Evolutionary conservation across 2,888 invertebrate genomes (phyloP), one percentile per base, ranked within the genome.

Genomic region (Acronicta aceris): DNA sequence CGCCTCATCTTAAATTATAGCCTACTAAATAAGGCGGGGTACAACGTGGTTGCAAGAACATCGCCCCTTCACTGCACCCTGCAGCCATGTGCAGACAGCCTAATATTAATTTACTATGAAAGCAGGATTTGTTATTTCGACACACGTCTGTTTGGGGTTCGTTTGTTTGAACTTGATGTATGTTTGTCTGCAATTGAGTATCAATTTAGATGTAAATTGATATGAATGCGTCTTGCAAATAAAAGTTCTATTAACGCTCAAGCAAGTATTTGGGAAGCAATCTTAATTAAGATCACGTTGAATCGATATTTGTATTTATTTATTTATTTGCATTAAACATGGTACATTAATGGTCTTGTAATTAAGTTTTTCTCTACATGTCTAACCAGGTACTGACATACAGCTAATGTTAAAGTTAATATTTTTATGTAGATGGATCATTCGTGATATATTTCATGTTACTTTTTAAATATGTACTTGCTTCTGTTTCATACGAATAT

Each of bases 71-170:
- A 33, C 5, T 69, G 57, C 53, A 57, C 51, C 64, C 67, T 13
- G 15, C 13, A 30, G 27, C 52, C 45, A 3, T 63, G 64, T 63
- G 68, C 70, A 69, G 54, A 69, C 9, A 49, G 48, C 57, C 40
- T 49, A 45, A 45, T 52, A 59, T 59, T 69, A 59, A 65, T 69
- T 59, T 40, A 59, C 40, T 53, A 46, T 46, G 58, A 49, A 65
- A 40, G 46, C 54, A 38, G 36, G 46, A 62, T 73, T 69, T 55
- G 59, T 72, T 57, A 62, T 59, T 69, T 57, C 43, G 40, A 46
- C 60, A 61, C 61, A 42, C 43, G 25, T 16, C 7, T 36, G 30
- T 27, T 17, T 43, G 27, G 52, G 53, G 45, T 47, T 33, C 15
- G n/a, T 40, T 56, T 49, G 53, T 57, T 50, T 61, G 38, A 53